Evolutionary conservation across 2,888 invertebrate species (phyloP).

Genomic region (Torymus auratus): DNA sequence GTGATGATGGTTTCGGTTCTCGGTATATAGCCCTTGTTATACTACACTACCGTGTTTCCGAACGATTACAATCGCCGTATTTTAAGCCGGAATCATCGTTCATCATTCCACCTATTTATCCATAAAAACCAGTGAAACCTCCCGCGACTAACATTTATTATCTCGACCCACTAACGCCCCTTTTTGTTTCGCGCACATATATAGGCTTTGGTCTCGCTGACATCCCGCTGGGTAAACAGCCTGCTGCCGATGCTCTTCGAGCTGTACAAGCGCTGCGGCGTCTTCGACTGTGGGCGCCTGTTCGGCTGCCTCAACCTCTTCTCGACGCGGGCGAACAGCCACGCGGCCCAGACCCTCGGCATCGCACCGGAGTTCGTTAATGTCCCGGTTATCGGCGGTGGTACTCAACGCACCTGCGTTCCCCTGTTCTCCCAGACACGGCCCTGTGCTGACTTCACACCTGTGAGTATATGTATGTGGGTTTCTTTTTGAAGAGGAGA

Average conservation of each 20-base stretch:
- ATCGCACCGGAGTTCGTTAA: slow-evolving; percentile 82
- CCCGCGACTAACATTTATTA: too few species aligned
- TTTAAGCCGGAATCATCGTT: too few species aligned
- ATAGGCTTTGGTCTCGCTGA: slow-evolving; percentile 77
- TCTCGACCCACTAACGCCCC: too few species aligned
- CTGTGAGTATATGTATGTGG: slow-evolving; percentile 57
- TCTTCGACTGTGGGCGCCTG: slow-evolving; percentile 80
- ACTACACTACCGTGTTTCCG: too few species aligned
- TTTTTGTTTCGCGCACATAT: too few species aligned
- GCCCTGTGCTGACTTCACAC: slow-evolving; percentile 78
- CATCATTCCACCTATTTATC: too few species aligned
- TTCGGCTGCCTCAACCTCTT: slow-evolving; percentile 89
- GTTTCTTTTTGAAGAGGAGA: too few species aligned
- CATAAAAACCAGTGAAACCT: too few species aligned
- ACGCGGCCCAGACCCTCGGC: slow-evolving; percentile 83
- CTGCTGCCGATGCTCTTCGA: slow-evolving; percentile 85
- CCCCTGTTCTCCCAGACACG: slow-evolving; percentile 86
- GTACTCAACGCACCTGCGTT: slow-evolving; percentile 85
- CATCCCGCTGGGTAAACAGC: slow-evolving; percentile 81
- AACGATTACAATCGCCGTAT: too few species aligned
- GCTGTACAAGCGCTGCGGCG: slow-evolving; percentile 81
- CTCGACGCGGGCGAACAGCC: slow-evolving; percentile 85
- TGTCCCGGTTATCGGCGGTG: slow-evolving; percentile 89
- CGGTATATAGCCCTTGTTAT: too few species aligned
- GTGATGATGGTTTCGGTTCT: too few species aligned